Percentiles rank a stretch among this genome's conserved stretches.
phyloP scores from a whole-genome alignment of 2,113 vertebrate genomes.

The Synodontis membranacea region DNA sequence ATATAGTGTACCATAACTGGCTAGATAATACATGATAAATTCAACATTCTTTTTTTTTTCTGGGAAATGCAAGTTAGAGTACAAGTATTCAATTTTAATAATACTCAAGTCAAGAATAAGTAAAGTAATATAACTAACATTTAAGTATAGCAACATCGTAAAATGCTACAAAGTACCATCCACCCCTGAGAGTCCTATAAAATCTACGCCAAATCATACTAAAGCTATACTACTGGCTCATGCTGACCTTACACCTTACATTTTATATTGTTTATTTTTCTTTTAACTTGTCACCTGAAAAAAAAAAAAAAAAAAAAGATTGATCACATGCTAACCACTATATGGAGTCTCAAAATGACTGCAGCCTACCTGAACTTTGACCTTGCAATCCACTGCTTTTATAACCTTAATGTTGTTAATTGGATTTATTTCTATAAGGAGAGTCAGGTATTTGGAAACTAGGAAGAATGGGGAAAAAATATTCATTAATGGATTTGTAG shows the following conservation, averaged over 20 bases:
- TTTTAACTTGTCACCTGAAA: not conserved
- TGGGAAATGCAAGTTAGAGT: not conserved
- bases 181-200: not conserved
- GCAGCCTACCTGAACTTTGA: constrained; percentile 86
- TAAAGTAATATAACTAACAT: not conserved
- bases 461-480: constrained; percentile 41
- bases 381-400: constrained; percentile 88
- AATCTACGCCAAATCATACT: not conserved
- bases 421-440: constrained; percentile 90
- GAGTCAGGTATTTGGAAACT: constrained; percentile 87
- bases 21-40: no score
- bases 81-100: not conserved
- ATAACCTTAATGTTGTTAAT: constrained; percentile 91
- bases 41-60: not conserved
- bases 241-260: not conserved
- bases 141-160: not conserved
- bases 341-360: not conserved
- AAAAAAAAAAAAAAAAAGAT: not conserved
- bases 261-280: not conserved
- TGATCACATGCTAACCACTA: not conserved
- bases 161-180: not conserved
- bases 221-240: not conserved
- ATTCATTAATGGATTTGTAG: not conserved
- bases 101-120: not conserved
- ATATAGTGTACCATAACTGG: no score